Conservation (phyloP, 2,888 invertebrate species). For the Ormyrus rosae region DNA sequence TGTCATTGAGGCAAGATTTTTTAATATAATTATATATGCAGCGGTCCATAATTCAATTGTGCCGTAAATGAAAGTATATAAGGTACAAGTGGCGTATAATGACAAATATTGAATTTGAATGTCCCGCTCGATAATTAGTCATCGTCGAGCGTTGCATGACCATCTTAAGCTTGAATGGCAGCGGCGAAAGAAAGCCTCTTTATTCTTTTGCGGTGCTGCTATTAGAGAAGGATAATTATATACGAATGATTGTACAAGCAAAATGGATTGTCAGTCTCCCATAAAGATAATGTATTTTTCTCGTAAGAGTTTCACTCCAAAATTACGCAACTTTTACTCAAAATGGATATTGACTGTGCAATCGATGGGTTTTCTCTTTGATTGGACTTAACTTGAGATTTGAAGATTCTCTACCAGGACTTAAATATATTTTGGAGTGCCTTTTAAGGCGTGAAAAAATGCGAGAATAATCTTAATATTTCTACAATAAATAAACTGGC, state of each 20-base stretch:
- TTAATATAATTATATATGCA: too few relatives aligned
- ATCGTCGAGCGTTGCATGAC: too few relatives aligned
- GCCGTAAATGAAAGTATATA: too few relatives aligned
- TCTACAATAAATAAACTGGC: too few relatives aligned
- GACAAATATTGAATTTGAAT: neutral
- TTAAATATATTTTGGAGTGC: too few relatives aligned
- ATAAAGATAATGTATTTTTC: conserved; percentile 32
- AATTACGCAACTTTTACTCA: neutral
- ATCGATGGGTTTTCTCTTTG: conserved; percentile 9
- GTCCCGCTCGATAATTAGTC: neutral
- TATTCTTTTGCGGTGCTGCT: conserved; percentile 7
- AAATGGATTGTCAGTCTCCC: conserved; percentile 27
- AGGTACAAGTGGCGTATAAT: too few relatives aligned
- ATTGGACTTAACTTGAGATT: neutral
- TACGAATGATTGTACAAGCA: neutral
- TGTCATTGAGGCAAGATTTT: too few relatives aligned
- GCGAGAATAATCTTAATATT: too few relatives aligned
- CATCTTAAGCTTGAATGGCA: too few relatives aligned
- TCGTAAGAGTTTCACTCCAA: conserved; percentile 5
- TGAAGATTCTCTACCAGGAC: too few relatives aligned
- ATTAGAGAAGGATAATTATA: conserved; percentile 7
- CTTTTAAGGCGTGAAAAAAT: too few relatives aligned
- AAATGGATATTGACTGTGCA: conserved; percentile 8
- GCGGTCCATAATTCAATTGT: too few relatives aligned
- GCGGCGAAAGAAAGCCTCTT: neutral